Evolutionary conservation across 1,140 invertebrate genomes (phyloP).

Genomic region (Macrobrachium nipponense): DNA sequence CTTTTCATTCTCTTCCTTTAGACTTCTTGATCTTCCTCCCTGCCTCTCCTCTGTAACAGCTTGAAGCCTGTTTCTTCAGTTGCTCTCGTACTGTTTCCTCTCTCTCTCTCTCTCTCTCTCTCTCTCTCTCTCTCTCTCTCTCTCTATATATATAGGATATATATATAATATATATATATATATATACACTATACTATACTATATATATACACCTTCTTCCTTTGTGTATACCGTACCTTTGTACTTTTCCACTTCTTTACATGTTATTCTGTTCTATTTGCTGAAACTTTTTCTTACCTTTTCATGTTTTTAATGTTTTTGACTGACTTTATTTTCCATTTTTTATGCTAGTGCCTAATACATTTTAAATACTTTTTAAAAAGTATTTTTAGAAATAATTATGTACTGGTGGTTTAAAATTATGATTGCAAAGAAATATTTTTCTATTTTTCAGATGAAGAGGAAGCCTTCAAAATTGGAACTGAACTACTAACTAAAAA

Average conservation of each 20-base stretch:
- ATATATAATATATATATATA: too few species aligned
- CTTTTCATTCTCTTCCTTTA: conserved; percentile 5
- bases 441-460: conserved; percentile 19
- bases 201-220: too few species aligned
- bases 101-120: conserved; percentile 20
- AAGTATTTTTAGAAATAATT: background rate
- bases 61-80: too few species aligned
- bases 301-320: background rate
- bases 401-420: background rate
- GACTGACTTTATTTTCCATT: background rate
- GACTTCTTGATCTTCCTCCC: too few species aligned
- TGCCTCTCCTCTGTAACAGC: too few species aligned
- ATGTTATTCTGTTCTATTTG: background rate
- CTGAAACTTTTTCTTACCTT: conserved; percentile 2
- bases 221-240: too few species aligned
- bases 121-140: conserved; percentile 20
- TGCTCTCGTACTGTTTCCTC: too few species aligned
- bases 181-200: too few species aligned
- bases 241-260: too few species aligned
- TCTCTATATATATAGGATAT: too few species aligned
- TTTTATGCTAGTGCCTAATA: background rate
- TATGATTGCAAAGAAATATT: background rate
- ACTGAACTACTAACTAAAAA: conserved; percentile 26
- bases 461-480: conserved; percentile 27
- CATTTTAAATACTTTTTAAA: background rate